phyloP scores from a whole-genome alignment of 2,888 invertebrate species.

The Epirrita christyi region DNA sequence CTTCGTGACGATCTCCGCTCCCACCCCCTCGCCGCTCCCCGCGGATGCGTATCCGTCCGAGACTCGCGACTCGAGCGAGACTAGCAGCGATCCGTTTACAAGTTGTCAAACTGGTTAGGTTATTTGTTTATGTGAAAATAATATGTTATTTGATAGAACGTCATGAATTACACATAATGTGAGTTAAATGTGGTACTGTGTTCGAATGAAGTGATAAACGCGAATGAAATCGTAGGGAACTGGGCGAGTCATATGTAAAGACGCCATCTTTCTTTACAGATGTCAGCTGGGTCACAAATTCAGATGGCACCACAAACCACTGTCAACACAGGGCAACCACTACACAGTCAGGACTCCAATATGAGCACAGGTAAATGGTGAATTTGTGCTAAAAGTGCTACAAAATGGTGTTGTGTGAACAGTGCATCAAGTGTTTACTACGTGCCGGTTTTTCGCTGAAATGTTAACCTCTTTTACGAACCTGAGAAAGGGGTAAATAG shows the following conservation, averaged over 20 bases:
- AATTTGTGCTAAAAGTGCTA: conserved; percentile 74
- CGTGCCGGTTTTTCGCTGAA: conserved; percentile 58
- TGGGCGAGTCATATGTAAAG: conserved; percentile 83
- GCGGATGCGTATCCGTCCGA: conserved; percentile 83
- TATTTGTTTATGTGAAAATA: conserved; percentile 69
- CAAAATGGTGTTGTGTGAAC: conserved; percentile 65
- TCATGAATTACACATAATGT: conserved; percentile 59
- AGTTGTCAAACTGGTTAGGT: conserved; percentile 84
- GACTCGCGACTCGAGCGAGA: conserved; percentile 48
- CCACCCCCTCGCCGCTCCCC: conserved; percentile 66
- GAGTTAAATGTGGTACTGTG: conserved; percentile 52
- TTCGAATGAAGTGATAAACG: conserved; percentile 47
- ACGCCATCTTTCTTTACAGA: conserved; percentile 89
- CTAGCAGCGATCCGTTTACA: conserved; percentile 71
- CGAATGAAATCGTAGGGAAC: conserved; percentile 57
- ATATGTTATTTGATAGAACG: conserved; percentile 56
- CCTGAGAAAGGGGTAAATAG: conserved; percentile 61
- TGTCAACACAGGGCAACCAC: conserved; percentile 92
- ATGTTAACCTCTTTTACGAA: conserved; percentile 62
- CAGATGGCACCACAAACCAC: conserved; percentile 98
- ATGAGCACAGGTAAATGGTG: conserved; percentile 95
- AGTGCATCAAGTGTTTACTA: conserved; percentile 74
- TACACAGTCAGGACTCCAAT: conserved; percentile 98
- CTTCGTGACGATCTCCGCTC: conserved; percentile 83
- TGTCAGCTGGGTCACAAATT: conserved; percentile 98